These are phyloP conservation scores for Xiphydria camelus DNA, from an alignment of 2,888 invertebrate species.

Conservation along the genomic window DNA sequence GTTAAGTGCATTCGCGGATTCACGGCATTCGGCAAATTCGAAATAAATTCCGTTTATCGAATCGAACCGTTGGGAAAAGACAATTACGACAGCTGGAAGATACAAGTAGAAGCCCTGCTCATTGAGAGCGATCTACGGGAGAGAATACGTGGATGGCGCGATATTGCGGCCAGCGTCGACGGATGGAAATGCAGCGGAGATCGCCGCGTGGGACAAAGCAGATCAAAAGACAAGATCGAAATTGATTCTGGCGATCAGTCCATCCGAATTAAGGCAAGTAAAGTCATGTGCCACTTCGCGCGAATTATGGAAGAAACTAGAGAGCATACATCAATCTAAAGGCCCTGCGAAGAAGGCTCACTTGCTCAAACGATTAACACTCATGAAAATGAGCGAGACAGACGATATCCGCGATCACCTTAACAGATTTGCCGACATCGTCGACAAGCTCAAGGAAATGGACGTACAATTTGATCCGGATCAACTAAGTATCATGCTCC, in stretches of 20 bases:
- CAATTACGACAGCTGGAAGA: constrained; percentile 1
- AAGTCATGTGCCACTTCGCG: constrained; percentile 29
- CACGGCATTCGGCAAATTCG: not conserved
- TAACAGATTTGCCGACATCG: constrained; percentile 9
- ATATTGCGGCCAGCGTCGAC: not conserved
- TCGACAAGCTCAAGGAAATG: constrained; percentile 15
- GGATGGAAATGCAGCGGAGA: not conserved
- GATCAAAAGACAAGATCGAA: constrained; percentile 13
- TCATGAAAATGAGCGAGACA: constrained; percentile 11
- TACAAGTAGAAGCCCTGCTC: not conserved
- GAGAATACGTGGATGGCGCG: constrained; percentile 2
- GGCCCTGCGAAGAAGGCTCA: constrained; percentile 18
- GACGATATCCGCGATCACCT: constrained; percentile 10
- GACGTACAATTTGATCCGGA: constrained; percentile 11
- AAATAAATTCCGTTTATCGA: constrained; percentile 4
- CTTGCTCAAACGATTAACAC: constrained; percentile 15
- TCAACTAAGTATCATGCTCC: not conserved
- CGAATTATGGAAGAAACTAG: constrained; percentile 47
- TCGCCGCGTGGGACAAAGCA: not conserved
- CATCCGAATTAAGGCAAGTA: constrained; percentile 16
- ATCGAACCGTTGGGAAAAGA: not conserved
- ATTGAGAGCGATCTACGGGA: no score
- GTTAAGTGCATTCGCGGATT: not conserved
- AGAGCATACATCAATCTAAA: constrained; percentile 42
- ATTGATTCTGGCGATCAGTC: constrained; percentile 6